Evolutionary conservation across 2,888 invertebrate species (phyloP).

Genomic region (Habrosyne pyritoides): DNA sequence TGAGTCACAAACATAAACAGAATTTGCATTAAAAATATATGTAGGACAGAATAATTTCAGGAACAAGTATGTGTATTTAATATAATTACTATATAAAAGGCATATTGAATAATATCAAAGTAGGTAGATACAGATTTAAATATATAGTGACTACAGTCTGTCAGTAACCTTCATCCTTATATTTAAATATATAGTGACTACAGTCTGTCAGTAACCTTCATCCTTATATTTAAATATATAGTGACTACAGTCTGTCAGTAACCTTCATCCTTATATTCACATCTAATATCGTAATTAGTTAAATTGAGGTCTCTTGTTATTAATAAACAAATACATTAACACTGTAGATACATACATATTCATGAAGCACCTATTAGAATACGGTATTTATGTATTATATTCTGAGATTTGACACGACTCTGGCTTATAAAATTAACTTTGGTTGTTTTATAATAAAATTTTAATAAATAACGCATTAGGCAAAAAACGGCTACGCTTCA

Average conservation of each 20-base stretch:
- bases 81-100: not conserved
- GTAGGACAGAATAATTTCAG: no score
- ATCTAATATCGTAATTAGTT: slow-evolving; percentile 51
- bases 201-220: no score
- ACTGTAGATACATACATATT: slow-evolving; percentile 55
- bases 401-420: slow-evolving; percentile 61
- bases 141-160: no score
- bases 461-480: slow-evolving; percentile 80
- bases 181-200: no score
- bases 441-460: slow-evolving; percentile 75
- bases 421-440: slow-evolving; percentile 61
- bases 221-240: slow-evolving; percentile 37
- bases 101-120: no score
- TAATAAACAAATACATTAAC: slow-evolving; percentile 55
- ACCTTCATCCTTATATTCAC: slow-evolving; percentile 41
- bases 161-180: no score
- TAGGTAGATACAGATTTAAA: no score
- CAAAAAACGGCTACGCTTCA: slow-evolving; percentile 76
- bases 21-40: no score
- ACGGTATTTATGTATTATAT: slow-evolving; percentile 60
- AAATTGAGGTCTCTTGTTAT: slow-evolving; percentile 53
- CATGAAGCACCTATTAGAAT: slow-evolving; percentile 56
- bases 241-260: slow-evolving; percentile 24
- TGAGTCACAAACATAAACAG: no score
- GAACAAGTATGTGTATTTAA: no score